Evolutionary conservation across 2,797 vertebrate species (phyloP).

Genomic region (Poeciliopsis presidionis): DNA sequence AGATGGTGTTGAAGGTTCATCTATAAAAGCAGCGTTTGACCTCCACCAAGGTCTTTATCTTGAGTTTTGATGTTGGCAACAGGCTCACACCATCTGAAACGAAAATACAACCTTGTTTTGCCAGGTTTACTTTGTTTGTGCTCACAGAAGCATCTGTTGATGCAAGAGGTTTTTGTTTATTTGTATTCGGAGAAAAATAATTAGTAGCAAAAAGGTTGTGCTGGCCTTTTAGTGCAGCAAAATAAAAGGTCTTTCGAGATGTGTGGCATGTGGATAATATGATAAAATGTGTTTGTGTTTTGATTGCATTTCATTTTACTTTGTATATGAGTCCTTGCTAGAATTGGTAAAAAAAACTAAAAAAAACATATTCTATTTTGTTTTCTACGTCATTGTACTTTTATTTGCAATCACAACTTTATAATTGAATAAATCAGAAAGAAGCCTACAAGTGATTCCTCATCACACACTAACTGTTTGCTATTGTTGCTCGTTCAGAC

Average conservation of each 20-base stretch:
- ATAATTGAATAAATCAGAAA: background rate
- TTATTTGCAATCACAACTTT: too few species aligned
- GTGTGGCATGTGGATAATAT: background rate
- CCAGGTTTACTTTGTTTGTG: background rate
- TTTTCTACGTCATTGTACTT: too few species aligned
- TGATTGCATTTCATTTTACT: background rate
- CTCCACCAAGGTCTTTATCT: background rate
- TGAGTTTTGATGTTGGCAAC: background rate
- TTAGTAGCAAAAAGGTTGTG: background rate
- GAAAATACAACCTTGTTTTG: background rate
- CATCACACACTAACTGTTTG: background rate
- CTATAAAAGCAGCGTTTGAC: background rate
- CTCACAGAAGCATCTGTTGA: background rate
- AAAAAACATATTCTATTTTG: too few species aligned
- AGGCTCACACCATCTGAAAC: background rate
- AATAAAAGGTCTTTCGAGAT: background rate
- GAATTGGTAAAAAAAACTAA: background rate
- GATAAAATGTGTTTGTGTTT: background rate
- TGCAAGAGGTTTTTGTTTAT: background rate
- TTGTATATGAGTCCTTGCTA: background rate
- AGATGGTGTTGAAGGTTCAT: background rate
- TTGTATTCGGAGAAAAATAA: background rate
- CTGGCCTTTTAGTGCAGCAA: background rate
- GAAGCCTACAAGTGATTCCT: constrained; percentile 11
- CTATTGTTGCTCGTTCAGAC: background rate